Evolutionary conservation across 2,888 invertebrate species (phyloP), one percentile per base, ranked within the genome.

Genomic region (Dendrolimus houi): DNA sequence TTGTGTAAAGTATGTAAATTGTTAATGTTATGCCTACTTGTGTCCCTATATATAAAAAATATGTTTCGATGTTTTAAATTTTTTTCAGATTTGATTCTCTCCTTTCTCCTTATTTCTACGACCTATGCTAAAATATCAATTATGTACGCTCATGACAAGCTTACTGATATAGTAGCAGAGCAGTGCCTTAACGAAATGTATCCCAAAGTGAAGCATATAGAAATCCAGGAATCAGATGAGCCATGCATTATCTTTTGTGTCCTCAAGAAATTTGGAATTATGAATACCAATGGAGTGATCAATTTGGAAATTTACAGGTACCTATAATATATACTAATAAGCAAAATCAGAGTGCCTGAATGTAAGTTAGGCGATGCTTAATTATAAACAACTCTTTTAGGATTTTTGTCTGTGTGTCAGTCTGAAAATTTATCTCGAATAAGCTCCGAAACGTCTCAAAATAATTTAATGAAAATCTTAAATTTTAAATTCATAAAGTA

Each of bases 201-300:
- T 58, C 85, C 88, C 0, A 83, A 75, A 58, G 68, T 70, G 17
- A 84, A 77, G 54, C 73, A 68, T 13, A 60, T 83, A 1, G 81
- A 85, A 1, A 63, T 89, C 29, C 82, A 87, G 58, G 87, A 87
- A 61, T 87, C 87, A 0, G 89, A 89, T 41, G 87, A 84, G 57
- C 68, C 87, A 0, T 90, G 89, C 64, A 85, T 90, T 61, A 87
- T 90, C 59, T 87, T 79, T 67, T 90, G 89, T 58, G 88, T 90
- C 0, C 68, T 88, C 41, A 87, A 75, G 69, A 87, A 87, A 64
- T 78, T 90, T 9, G 87, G 87, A 3, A 87, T 90, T 56, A 90
- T 90, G 76, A 84, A 71, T 17, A 7, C 68, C 0, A 77, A 60
- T 58, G 89, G 89, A 0, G 62, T 68, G n/a, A 83, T 89, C 41